phyloP scores from a whole-genome alignment of 2,888 invertebrate species.

The Ommatoiulus sabulosus region DNA sequence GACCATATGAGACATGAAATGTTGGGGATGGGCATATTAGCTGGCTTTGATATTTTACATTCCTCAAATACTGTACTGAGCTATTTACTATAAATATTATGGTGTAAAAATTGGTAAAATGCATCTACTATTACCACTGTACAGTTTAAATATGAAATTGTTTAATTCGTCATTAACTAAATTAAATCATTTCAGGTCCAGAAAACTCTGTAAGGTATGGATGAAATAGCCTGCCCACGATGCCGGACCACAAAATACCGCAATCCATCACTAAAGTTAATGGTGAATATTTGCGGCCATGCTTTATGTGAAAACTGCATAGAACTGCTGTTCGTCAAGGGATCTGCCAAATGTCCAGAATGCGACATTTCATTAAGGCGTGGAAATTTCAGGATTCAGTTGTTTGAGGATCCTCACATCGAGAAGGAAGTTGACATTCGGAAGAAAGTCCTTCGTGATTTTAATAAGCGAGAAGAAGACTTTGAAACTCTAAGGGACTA shows the following conservation, averaged over 20 bases:
- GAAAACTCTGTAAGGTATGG: conserved; percentile 63
- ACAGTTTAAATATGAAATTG: too few relatives aligned
- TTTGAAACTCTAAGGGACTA: conserved; percentile 85
- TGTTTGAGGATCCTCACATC: conserved; percentile 95
- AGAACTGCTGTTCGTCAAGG: conserved; percentile 94
- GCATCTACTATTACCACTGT: too few relatives aligned
- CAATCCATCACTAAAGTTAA: conserved; percentile 94
- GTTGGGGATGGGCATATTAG: too few relatives aligned
- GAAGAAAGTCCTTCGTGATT: conserved; percentile 87
- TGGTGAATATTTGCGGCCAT: conserved; percentile 99
- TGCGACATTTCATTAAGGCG: conserved; percentile 89
- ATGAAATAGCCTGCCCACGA: conserved; percentile 71
- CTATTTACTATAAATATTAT: too few relatives aligned
- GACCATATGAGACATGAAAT: too few relatives aligned
- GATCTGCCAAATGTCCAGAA: conserved; percentile 94
- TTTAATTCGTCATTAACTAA: too few relatives aligned
- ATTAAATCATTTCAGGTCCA: conserved; percentile 48
- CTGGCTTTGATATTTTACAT: too few relatives aligned
- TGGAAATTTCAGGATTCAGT: conserved; percentile 91
- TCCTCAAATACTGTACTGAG: too few relatives aligned
- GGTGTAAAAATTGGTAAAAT: too few relatives aligned
- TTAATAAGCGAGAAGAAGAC: conserved; percentile 95
- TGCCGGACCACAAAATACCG: conserved; percentile 83
- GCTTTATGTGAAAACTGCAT: conserved; percentile 98
- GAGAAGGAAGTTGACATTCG: conserved; percentile 98